Conservation (phyloP, 2,113 vertebrate species). For the Thunnus maccoyii region DNA sequence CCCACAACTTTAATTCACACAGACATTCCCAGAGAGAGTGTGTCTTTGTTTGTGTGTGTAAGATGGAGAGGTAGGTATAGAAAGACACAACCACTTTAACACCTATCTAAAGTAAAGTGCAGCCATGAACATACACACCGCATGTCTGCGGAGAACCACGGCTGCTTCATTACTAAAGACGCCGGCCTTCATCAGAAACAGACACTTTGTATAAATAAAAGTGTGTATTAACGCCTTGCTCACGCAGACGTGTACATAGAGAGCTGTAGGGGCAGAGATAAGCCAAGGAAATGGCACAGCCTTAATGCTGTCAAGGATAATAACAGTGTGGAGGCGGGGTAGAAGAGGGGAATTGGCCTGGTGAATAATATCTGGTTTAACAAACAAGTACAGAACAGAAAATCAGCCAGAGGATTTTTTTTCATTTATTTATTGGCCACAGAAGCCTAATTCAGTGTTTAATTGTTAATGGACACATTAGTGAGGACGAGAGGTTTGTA, state of each 20-base stretch:
- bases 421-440: background rate
- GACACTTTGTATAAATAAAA: constrained; percentile 29
- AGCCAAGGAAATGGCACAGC: constrained; percentile 16
- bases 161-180: constrained; percentile 9
- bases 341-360: constrained; percentile 7
- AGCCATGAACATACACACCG: background rate
- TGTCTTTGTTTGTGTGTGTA: too few relatives aligned
- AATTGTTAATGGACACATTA: constrained; percentile 22
- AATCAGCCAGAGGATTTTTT: constrained; percentile 19
- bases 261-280: constrained; percentile 12
- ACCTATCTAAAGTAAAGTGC: background rate
- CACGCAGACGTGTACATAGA: background rate
- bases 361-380: constrained; percentile 21
- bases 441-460: background rate
- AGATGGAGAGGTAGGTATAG: background rate
- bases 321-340: constrained; percentile 19
- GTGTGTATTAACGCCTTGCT: background rate
- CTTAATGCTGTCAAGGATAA: constrained; percentile 40
- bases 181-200: constrained; percentile 2
- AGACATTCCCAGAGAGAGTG: constrained; percentile 21
- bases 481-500: background rate
- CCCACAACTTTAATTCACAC: constrained; percentile 55
- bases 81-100: constrained; percentile 4
- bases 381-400: background rate
- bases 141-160: background rate